Percentiles rank a stretch among this genome's conserved stretches.
Conservation (phyloP, 2,888 invertebrate species). For the Esperia sulphurella region DNA sequence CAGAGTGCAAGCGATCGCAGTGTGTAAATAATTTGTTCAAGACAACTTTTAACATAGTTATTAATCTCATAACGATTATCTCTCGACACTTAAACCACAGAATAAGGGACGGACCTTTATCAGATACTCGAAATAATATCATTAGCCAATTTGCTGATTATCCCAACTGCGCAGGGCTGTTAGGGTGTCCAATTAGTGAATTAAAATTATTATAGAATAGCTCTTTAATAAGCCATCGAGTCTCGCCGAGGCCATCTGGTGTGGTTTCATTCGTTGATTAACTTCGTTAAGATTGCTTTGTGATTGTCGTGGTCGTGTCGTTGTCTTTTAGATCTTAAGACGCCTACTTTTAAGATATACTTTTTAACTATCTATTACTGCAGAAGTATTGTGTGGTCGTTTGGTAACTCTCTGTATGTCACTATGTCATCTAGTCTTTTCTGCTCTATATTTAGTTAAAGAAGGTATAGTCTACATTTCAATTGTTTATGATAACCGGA, state of each 20-base stretch:
- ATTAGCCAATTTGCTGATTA: constrained; percentile 68
- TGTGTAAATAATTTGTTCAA: too few relatives aligned
- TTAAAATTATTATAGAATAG: constrained; percentile 67
- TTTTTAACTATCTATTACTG: neutral
- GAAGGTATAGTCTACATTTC: too few relatives aligned
- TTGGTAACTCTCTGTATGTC: too few relatives aligned
- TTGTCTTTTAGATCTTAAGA: constrained; percentile 2
- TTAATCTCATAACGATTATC: too few relatives aligned
- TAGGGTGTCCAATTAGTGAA: constrained; percentile 55
- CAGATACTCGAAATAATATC: constrained; percentile 48
- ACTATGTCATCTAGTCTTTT: too few relatives aligned
- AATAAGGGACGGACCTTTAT: constrained; percentile 24
- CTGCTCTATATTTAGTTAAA: too few relatives aligned
- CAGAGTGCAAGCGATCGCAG: too few relatives aligned
- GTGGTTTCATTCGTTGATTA: constrained; percentile 48
- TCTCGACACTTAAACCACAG: constrained; percentile 11
- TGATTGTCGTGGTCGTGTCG: constrained; percentile 5
- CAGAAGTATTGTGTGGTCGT: too few relatives aligned
- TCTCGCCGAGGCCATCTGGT: constrained; percentile 54
- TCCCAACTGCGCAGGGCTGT: constrained; percentile 28
- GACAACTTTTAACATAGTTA: too few relatives aligned
- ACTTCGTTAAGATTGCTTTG: constrained; percentile 23
- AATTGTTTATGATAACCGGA: too few relatives aligned
- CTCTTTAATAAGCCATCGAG: constrained; percentile 46
- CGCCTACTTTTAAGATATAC: neutral